Evolutionary conservation across 2,113 vertebrate genomes (phyloP).

Genomic region (Carettochelys insculpta): DNA sequence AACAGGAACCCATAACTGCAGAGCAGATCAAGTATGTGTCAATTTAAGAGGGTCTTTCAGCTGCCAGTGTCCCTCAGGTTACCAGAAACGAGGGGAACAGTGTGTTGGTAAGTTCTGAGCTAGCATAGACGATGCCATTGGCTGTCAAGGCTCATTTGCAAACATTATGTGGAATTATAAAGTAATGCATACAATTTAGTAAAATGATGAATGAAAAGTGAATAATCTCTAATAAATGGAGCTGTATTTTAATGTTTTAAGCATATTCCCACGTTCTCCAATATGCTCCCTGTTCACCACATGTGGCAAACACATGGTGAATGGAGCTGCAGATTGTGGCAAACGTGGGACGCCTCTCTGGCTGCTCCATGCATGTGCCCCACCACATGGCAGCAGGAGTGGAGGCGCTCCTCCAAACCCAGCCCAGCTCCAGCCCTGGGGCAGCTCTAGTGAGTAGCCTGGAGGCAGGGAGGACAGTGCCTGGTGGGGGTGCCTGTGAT

Average conservation of each 20-base stretch:
- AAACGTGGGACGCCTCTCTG: no score
- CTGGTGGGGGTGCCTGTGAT: no score
- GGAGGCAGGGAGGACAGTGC: no score
- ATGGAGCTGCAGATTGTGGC: no score
- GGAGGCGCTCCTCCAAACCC: no score
- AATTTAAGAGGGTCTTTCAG: conserved; percentile 92
- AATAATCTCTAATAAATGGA: not conserved
- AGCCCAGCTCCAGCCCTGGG: no score
- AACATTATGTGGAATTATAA: not conserved
- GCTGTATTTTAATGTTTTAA: not conserved
- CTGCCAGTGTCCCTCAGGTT: conserved; percentile 90
- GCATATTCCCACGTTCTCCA: no score
- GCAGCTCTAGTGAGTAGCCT: no score
- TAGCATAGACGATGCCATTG: not conserved
- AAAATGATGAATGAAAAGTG: not conserved
- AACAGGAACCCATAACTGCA: conserved; percentile 86
- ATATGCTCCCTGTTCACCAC: no score
- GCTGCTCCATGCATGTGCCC: no score
- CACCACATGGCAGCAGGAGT: no score
- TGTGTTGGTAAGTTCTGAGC: conserved; percentile 86
- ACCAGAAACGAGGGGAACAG: conserved; percentile 88
- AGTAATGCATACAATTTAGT: not conserved
- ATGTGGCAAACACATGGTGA: no score
- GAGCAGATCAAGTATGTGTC: conserved; percentile 86
- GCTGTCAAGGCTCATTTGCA: not conserved